phyloP scores from a whole-genome alignment of 1,140 invertebrate species.

The Rhagoletis pomonella region DNA sequence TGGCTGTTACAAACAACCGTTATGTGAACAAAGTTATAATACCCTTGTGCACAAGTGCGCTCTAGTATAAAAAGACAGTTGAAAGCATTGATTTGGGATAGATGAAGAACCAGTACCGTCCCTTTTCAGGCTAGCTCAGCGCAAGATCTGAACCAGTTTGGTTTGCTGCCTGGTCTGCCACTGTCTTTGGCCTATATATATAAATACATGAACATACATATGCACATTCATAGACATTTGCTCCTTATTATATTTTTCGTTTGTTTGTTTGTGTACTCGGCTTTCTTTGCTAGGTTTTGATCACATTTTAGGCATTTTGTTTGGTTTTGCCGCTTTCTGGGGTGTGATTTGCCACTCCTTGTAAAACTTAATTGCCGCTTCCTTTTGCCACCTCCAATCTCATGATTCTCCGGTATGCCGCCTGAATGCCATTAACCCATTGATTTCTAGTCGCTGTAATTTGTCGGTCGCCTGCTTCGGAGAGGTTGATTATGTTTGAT shows the following conservation, averaged over 20 bases:
- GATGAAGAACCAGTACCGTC: too few relatives aligned
- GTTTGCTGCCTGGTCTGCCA: too few relatives aligned
- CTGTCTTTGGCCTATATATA: too few relatives aligned
- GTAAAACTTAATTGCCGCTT: slow-evolving; percentile 47
- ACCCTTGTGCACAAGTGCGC: too few relatives aligned
- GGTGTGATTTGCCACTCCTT: slow-evolving; percentile 48
- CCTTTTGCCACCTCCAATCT: neutral
- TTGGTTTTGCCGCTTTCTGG: neutral
- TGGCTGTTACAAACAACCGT: too few relatives aligned
- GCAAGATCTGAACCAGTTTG: too few relatives aligned
- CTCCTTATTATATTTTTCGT: slow-evolving; percentile 34
- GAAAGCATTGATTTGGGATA: too few relatives aligned
- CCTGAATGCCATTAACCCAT: slow-evolving; percentile 11
- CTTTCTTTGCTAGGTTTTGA: neutral
- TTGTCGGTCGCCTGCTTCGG: neutral
- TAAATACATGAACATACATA: too few relatives aligned
- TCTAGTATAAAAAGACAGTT: too few relatives aligned
- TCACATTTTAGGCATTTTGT: slow-evolving; percentile 20
- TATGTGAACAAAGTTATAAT: too few relatives aligned
- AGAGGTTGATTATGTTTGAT: neutral
- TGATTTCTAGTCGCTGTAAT: slow-evolving; percentile 32
- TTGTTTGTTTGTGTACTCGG: neutral
- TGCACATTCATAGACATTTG: neutral
- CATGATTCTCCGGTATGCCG: neutral
- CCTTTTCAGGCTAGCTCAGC: too few relatives aligned